Conservation (phyloP, 2,797 vertebrate genomes). For the Agapornis canus region DNA sequence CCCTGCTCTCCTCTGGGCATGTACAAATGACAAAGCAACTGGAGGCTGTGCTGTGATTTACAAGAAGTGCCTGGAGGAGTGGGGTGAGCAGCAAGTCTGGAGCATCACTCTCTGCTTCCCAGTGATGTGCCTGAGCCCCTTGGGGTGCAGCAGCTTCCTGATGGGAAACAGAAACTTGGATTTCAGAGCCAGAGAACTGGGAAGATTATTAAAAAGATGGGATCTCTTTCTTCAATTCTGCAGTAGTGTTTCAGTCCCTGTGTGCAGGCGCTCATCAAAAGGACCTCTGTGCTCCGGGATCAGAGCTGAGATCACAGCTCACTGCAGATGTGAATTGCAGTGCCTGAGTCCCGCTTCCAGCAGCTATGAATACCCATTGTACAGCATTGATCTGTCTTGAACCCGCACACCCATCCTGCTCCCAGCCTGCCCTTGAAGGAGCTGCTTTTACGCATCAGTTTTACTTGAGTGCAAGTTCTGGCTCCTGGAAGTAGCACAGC, state of each 20-base stretch:
- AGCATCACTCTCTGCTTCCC: background rate
- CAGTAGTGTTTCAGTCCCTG: background rate
- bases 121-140: background rate
- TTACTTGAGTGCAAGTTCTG: background rate
- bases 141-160: background rate
- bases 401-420: background rate
- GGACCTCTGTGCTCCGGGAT: slow-evolving; percentile 43
- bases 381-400: background rate
- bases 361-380: slow-evolving; percentile 16
- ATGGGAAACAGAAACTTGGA: background rate
- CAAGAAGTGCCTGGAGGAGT: background rate
- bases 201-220: background rate
- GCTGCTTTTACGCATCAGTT: background rate
- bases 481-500: accelerated
- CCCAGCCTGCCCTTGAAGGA: background rate
- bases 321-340: background rate
- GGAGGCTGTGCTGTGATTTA: background rate
- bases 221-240: background rate
- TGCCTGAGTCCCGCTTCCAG: background rate
- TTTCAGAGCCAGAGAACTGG: slow-evolving; percentile 6
- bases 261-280: slow-evolving; percentile 21
- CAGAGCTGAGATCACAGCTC: slow-evolving; percentile 33
- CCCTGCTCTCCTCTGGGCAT: background rate
- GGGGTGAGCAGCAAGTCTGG: accelerated
- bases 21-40: accelerated